phyloP scores from a whole-genome alignment of 2,888 invertebrate genomes.

The Flexamia atlantica region DNA sequence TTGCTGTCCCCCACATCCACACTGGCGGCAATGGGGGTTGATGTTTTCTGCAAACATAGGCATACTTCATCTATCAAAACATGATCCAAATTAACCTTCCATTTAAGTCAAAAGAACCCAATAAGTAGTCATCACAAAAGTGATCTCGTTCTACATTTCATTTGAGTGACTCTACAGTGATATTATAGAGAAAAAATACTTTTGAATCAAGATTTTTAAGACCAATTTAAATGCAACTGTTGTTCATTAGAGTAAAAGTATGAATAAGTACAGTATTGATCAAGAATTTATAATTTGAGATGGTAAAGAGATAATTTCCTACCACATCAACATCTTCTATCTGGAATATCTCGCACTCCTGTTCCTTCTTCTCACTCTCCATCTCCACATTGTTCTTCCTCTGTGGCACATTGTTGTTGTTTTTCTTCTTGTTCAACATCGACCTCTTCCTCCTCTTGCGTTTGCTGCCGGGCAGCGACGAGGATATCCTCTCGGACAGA shows the following conservation, averaged over 20 bases:
- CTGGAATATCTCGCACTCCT: constrained; percentile 66
- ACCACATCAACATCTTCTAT: constrained; percentile 68
- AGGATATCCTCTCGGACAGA: constrained; percentile 72
- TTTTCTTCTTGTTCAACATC: constrained; percentile 83
- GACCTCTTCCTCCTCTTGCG: constrained; percentile 89
- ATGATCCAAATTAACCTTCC: too few species aligned
- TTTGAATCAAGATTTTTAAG: too few species aligned
- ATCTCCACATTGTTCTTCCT: constrained; percentile 46
- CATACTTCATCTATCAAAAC: too few species aligned
- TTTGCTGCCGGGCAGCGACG: constrained; percentile 75
- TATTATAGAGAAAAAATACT: too few species aligned
- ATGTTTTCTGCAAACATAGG: constrained; percentile 3
- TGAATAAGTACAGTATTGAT: too few species aligned
- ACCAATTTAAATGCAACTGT: too few species aligned
- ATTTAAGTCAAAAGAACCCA: too few species aligned
- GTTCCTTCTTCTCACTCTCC: constrained; percentile 58
- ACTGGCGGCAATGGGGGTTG: neutral
- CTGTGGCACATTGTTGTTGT: constrained; percentile 47
- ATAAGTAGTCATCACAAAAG: too few species aligned
- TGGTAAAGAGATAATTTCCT: neutral
- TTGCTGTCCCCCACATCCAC: constrained; percentile 27
- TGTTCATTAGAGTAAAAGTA: too few species aligned
- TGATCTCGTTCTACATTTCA: too few species aligned
- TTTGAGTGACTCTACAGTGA: too few species aligned
- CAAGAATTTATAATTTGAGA: too few species aligned